phyloP scores from a whole-genome alignment of 1,140 invertebrate genomes.

The Vanessa tameamea region DNA sequence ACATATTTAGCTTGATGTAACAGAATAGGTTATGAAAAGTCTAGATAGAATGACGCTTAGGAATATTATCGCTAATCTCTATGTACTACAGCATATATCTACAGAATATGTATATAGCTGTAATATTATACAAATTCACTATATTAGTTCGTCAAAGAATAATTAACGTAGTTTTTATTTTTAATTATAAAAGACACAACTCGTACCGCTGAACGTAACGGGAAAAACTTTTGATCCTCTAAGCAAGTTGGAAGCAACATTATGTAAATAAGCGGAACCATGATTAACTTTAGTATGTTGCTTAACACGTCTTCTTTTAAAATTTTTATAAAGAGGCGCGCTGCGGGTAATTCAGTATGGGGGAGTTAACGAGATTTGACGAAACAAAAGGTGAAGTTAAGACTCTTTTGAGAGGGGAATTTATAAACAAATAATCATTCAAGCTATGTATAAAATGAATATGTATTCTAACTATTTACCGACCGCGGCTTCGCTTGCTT shows the following conservation, averaged over 20 bases:
- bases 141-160: not conserved
- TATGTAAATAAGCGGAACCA: constrained; percentile 52
- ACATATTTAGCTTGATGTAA: too few species aligned
- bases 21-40: too few species aligned
- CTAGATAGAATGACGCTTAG: too few species aligned
- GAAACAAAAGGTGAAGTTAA: constrained; percentile 3
- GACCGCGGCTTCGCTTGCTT: too few species aligned
- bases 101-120: too few species aligned
- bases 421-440: not conserved
- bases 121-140: too few species aligned
- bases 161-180: constrained; percentile 18
- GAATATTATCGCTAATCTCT: too few species aligned
- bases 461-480: too few species aligned
- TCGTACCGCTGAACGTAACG: constrained; percentile 3
- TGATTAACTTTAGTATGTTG: constrained; percentile 48
- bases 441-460: not conserved
- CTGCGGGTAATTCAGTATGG: constrained; percentile 16
- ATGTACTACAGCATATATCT: too few species aligned
- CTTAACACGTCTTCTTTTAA: constrained; percentile 31
- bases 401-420: not conserved
- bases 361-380: constrained; percentile 20
- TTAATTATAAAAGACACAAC: constrained; percentile 17
- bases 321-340: constrained; percentile 17
- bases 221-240: constrained; percentile 44
- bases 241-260: constrained; percentile 47